Conservation (phyloP, 2,113 vertebrate genomes). For the Cnemophilus loriae region DNA sequence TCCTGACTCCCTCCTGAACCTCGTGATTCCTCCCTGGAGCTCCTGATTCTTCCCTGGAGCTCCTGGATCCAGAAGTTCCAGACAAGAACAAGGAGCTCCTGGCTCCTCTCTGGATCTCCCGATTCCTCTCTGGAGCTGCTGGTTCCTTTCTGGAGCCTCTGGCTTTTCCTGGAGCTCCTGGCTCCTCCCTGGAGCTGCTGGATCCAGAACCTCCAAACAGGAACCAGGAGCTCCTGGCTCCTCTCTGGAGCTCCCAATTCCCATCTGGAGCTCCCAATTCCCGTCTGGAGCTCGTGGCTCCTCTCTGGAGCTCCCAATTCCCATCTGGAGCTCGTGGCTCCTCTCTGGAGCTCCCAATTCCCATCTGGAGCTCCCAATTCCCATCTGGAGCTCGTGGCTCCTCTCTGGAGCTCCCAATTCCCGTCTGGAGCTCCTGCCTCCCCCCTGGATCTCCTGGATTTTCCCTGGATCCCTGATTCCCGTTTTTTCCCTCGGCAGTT, state of each 20-base stretch:
- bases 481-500: slow-evolving; percentile 74
- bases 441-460: not conserved
- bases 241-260: no score
- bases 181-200: not conserved
- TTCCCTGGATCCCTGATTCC: not conserved
- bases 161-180: not conserved
- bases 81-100: no score
- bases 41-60: no score
- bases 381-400: not conserved
- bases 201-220: no score
- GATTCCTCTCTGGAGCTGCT: not conserved
- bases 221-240: not conserved
- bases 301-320: not conserved
- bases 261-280: not conserved
- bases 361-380: not conserved
- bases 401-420: not conserved
- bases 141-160: no score
- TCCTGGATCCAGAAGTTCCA: not conserved
- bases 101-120: not conserved
- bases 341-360: no score
- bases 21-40: not conserved
- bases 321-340: no score
- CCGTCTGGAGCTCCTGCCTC: not conserved
- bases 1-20: no score
- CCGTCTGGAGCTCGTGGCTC: no score